Conservation (phyloP, 2,797 vertebrate species). For the Helostoma temminkii region DNA sequence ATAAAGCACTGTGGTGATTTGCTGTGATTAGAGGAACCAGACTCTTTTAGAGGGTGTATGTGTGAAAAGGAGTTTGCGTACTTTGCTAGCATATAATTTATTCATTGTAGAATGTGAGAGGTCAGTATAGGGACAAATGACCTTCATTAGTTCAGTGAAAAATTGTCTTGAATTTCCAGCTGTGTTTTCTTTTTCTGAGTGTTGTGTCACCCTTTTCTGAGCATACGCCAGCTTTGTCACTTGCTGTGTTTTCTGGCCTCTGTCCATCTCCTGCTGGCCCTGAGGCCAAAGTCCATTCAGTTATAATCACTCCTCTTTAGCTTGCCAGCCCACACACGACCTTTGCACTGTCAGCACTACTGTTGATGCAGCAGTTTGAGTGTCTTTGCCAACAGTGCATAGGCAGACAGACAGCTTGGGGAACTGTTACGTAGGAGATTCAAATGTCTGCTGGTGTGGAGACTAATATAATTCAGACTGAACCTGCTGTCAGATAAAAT, state of each 20-base stretch:
- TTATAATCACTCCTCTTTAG: conserved; percentile 69
- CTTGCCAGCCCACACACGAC: conserved; percentile 63
- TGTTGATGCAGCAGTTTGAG: conserved; percentile 28
- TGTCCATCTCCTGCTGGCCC: conserved; percentile 54
- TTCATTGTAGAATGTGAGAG: not conserved
- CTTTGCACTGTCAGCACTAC: conserved; percentile 65
- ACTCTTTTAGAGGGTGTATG: conserved; percentile 17
- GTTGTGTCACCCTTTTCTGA: conserved; percentile 17
- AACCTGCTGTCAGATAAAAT: conserved; percentile 42
- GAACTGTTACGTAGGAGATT: conserved; percentile 25
- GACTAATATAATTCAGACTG: conserved; percentile 43
- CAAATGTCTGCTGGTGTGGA: conserved; percentile 43
- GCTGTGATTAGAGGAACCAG: conserved; percentile 23
- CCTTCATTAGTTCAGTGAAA: not conserved
- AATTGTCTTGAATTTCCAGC: conserved; percentile 10
- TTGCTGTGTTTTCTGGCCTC: conserved; percentile 48
- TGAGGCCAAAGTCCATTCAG: conserved; percentile 60
- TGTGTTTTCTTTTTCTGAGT: conserved; percentile 21
- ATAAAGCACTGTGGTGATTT: conserved; percentile 22
- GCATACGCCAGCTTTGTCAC: conserved; percentile 57
- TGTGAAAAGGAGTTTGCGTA: not conserved
- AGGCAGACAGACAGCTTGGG: conserved; percentile 23
- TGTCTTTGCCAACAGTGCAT: conserved; percentile 2
- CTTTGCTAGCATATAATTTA: not conserved
- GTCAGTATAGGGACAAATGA: not conserved